These are phyloP conservation scores for Eristalis tenax DNA, from an alignment of 2,888 invertebrate genomes.

Conservation along the genomic window DNA sequence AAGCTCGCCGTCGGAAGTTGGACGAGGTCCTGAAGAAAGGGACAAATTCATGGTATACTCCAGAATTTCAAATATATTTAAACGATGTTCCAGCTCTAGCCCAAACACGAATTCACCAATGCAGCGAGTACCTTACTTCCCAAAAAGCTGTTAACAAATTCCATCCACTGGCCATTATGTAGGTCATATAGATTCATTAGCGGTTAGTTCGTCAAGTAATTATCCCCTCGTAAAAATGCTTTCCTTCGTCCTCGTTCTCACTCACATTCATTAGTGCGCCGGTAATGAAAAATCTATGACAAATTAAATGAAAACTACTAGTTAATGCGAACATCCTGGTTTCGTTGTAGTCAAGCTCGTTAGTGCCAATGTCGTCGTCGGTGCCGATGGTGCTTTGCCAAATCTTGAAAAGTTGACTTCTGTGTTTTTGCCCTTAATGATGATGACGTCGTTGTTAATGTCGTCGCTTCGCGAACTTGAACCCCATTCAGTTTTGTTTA, in stretches of 20 bases:
- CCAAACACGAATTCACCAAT: too few relatives aligned
- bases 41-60: too few relatives aligned
- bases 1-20: too few relatives aligned
- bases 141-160: background rate
- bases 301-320: background rate
- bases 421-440: constrained; percentile 39
- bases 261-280: constrained; percentile 7
- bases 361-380: constrained; percentile 10
- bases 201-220: background rate
- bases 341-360: background rate
- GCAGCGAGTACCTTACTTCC: too few relatives aligned
- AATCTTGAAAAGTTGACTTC: constrained; percentile 23
- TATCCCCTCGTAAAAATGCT: background rate
- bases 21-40: too few relatives aligned
- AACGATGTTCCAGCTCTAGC: too few relatives aligned
- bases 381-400: background rate
- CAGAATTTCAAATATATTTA: too few relatives aligned
- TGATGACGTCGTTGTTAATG: constrained; percentile 51
- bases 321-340: background rate
- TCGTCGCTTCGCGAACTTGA: constrained; percentile 2
- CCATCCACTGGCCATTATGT: background rate
- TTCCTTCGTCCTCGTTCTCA: background rate
- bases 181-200: background rate
- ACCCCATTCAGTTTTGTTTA: background rate
- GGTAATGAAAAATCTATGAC: background rate